Conservation (phyloP, 1,140 invertebrate genomes). For the Oscheius sp. region DNA sequence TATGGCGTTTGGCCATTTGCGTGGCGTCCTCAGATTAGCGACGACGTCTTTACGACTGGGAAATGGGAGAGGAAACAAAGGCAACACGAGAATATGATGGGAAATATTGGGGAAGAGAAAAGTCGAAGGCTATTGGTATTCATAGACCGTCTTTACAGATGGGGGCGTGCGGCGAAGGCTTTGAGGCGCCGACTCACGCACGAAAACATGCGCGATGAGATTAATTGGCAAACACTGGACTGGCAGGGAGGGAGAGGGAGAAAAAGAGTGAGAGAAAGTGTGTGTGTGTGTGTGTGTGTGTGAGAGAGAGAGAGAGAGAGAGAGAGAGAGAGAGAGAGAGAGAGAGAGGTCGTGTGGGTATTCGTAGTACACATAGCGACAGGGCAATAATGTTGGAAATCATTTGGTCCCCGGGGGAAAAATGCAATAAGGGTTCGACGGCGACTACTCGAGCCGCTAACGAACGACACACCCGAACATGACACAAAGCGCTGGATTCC, state of each 20-base stretch:
- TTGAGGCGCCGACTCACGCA: not conserved
- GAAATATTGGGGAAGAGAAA: no score
- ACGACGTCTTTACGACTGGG: no score
- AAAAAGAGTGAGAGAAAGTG: not conserved
- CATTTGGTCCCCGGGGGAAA: constrained; percentile 7
- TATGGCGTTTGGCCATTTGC: no score
- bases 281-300: no score
- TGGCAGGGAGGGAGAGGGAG: not conserved
- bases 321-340: not conserved
- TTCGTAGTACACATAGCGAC: no score
- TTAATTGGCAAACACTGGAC: not conserved
- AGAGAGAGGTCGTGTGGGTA: not conserved
- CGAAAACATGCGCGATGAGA: not conserved
- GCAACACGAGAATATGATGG: no score
- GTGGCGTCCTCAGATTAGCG: no score
- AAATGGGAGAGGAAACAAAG: no score
- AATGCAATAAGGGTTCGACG: constrained; percentile 3
- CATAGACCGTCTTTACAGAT: no score
- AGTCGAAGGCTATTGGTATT: no score
- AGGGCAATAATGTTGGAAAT: constrained; percentile 6
- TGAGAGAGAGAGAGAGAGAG: not conserved
- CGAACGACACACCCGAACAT: no score
- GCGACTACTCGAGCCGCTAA: constrained; percentile 1
- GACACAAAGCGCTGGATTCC: no score
- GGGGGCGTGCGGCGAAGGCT: not conserved